Percentiles rank a stretch among this genome's conserved stretches.
These are phyloP conservation scores for Dromococcyx pavoninus DNA, from an alignment of 2,797 vertebrate species.

Conservation along the genomic window DNA sequence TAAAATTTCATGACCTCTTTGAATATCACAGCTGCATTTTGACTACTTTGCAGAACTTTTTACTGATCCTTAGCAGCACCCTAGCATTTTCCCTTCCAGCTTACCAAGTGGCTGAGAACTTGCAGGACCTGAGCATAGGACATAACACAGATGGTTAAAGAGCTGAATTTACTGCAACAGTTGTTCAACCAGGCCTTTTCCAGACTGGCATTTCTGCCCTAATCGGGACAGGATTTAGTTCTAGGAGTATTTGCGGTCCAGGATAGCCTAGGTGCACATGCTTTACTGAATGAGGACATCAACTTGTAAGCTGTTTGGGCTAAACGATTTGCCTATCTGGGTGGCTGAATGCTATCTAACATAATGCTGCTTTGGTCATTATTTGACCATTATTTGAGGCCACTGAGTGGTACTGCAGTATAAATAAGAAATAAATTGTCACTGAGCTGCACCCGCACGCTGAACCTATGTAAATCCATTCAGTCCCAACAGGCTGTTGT, in stretches of 20 bases:
- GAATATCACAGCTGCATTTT: not conserved
- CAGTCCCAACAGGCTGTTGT: not conserved
- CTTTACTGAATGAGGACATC: not conserved
- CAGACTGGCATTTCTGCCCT: not conserved
- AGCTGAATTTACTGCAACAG: not conserved
- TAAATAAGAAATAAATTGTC: constrained; percentile 5
- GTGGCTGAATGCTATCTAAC: not conserved
- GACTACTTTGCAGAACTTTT: not conserved
- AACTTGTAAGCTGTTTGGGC: not conserved
- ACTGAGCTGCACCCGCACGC: fast-evolving
- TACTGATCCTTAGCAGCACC: not conserved
- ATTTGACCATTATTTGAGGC: constrained; percentile 25
- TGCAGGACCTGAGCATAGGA: not conserved
- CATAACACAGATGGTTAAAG: not conserved
- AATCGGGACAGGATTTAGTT: not conserved
- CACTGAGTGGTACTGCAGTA: not conserved
- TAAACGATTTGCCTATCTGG: not conserved
- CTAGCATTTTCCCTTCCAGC: not conserved
- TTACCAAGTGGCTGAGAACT: not conserved
- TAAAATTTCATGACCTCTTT: not conserved
- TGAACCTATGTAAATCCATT: constrained; percentile 9
- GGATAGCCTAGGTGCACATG: not conserved
- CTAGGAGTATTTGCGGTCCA: not conserved
- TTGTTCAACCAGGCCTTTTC: not conserved
- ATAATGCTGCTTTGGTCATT: not conserved